These are phyloP conservation scores for Eucera pruinosa DNA, from an alignment of 2,888 invertebrate genomes.

Conservation along the genomic window DNA sequence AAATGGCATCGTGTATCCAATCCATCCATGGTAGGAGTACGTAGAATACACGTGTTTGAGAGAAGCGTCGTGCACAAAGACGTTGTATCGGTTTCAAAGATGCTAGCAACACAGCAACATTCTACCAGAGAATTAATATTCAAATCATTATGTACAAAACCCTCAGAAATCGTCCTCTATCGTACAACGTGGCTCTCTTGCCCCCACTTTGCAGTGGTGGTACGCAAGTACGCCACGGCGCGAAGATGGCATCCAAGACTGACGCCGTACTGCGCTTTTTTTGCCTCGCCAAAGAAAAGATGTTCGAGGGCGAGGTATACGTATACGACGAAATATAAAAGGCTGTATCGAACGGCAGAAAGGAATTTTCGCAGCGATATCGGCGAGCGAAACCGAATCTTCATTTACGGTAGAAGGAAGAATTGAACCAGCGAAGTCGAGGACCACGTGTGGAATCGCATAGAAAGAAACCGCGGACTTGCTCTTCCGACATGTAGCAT, in stretches of 20 bases:
- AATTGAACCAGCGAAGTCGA: conserved; percentile 50
- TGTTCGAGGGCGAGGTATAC: conserved; percentile 48
- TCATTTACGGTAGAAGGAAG: conserved; percentile 10
- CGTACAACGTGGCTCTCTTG: conserved; percentile 75
- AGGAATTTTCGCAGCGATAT: conserved; percentile 19
- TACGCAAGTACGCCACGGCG: conserved; percentile 77
- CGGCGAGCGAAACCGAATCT: not conserved
- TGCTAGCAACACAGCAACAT: conserved; percentile 15
- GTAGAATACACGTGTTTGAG: conserved; percentile 64
- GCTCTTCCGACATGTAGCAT: conserved; percentile 22
- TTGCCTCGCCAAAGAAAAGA: conserved; percentile 62
- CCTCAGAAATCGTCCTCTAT: conserved; percentile 47
- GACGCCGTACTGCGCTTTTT: conserved; percentile 78
- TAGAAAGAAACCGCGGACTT: conserved; percentile 54
- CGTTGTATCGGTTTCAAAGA: conserved; percentile 17
- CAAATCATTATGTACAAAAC: conserved; percentile 35
- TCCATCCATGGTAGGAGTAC: conserved; percentile 53
- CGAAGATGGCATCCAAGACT: conserved; percentile 82
- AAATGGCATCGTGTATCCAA: conserved; percentile 74
- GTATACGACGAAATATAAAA: conserved; percentile 15
- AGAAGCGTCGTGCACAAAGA: conserved; percentile 52
- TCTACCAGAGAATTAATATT: conserved; percentile 22
- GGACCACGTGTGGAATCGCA: conserved; percentile 72
- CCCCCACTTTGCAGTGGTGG: conserved; percentile 71
- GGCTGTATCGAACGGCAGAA: not conserved